phyloP scores from a whole-genome alignment of 2,113 vertebrate genomes.

The Dunckerocampus dactyliophorus region DNA sequence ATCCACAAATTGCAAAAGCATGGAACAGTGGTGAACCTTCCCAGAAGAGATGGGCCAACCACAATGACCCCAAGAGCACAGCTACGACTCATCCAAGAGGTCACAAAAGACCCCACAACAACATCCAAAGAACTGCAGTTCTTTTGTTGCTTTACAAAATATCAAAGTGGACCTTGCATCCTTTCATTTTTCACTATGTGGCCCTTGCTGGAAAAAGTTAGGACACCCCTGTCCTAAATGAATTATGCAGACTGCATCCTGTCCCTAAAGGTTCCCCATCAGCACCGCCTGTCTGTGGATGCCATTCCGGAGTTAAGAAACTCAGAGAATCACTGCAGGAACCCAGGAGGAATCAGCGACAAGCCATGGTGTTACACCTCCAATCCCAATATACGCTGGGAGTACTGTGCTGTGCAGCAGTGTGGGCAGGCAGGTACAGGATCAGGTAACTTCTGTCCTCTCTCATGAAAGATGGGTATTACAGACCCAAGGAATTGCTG shows the following conservation, averaged over 20 bases:
- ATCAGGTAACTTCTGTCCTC: slow-evolving; percentile 25
- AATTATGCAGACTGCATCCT: neutral
- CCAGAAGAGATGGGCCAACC: too few species aligned
- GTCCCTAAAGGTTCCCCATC: slow-evolving; percentile 72
- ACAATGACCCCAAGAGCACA: too few species aligned
- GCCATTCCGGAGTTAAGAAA: slow-evolving; percentile 81
- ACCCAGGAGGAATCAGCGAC: slow-evolving; percentile 82
- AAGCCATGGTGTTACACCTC: slow-evolving; percentile 86
- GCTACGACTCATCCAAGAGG: too few species aligned
- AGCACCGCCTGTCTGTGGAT: slow-evolving; percentile 77
- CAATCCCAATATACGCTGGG: slow-evolving; percentile 79
- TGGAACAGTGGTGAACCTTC: too few species aligned
- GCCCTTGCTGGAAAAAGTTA: too few species aligned
- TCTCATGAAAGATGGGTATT: neutral
- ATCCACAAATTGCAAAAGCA: too few species aligned
- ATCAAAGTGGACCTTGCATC: too few species aligned
- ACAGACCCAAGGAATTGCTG: neutral
- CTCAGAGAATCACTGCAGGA: slow-evolving; percentile 83
- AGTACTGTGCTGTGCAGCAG: slow-evolving; percentile 78
- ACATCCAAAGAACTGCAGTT: too few species aligned
- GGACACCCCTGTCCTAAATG: too few species aligned
- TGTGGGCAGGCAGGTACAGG: slow-evolving; percentile 67
- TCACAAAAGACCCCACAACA: too few species aligned
- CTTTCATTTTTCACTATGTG: too few species aligned
- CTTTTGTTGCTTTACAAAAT: too few species aligned